Percentiles rank a stretch among this genome's conserved stretches.
Evolutionary conservation across 2,797 vertebrate species (phyloP).

Genomic region (Oophaga sylvatica): DNA sequence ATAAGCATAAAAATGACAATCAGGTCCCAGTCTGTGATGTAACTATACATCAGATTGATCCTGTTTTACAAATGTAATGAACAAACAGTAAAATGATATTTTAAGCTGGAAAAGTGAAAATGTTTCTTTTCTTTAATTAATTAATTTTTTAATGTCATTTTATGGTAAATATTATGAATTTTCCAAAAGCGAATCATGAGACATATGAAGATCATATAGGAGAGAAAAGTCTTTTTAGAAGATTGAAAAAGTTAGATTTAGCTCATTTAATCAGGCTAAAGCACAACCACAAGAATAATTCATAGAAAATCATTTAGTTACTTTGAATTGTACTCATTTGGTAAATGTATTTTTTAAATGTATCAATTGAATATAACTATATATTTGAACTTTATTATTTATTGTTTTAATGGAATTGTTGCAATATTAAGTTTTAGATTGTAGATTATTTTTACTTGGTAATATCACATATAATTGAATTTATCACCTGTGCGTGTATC

Average conservation of each 20-base stretch:
- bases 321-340: not conserved
- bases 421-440: not conserved
- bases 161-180: not conserved
- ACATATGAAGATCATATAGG: not conserved
- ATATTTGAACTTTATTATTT: not conserved
- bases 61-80: too few species aligned
- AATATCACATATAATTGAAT: not conserved
- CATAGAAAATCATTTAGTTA: not conserved
- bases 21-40: too few species aligned
- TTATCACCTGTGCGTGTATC: not conserved
- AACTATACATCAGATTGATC: too few species aligned
- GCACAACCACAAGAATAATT: not conserved
- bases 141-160: too few species aligned
- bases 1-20: too few species aligned
- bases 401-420: not conserved
- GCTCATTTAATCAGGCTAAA: slow-evolving; percentile 13
- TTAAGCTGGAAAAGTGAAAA: too few species aligned
- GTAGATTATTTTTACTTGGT: not conserved
- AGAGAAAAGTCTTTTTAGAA: not conserved
- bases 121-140: not conserved
- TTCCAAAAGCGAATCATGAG: not conserved
- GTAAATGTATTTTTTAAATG: not conserved
- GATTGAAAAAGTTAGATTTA: not conserved
- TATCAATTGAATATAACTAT: not conserved
- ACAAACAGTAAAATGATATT: too few species aligned